Base-by-base conservation (phyloP, 1,140 invertebrate genomes). In the Metaphire vulgaris region DNA sequence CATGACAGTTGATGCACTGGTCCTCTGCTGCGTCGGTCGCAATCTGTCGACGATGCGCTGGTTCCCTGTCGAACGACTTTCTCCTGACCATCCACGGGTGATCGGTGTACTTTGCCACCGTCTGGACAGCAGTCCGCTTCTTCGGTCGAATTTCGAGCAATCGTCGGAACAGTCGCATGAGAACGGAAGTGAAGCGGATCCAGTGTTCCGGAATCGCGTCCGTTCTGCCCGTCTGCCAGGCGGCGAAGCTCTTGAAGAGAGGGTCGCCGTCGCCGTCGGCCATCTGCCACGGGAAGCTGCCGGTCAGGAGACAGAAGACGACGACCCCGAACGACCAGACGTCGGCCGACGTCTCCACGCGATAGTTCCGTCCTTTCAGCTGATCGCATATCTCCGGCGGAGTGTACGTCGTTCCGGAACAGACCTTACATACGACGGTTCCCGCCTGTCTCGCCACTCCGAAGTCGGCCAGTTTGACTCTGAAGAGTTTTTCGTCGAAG, bases 261-360 rank as follows among this genome's bases (percentile, higher is more conserved):
- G 72, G 72, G 34, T 73, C 72, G 0, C 14, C 41, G 72, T 73
- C 41, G 33, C 33, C 0, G 6, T 73, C 72, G 34, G 72, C 72
- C 41, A 56, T 31, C 34, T 73, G 72, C 72, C 72, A 73, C 2
- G 72, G 72, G 33, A 73, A 73, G 33, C 72, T 73, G n/a, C 72
- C 72, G 29, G 72, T 73, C 30, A 73, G 32, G 72, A 73, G 72
- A 28, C 72, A 73, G 33, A 73, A 73, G 21, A 73, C 31, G 1
- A 73, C 33, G n/a, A 73, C 72, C 34, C 72, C 72, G 16, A 64
- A 28, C 26, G 72, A 73, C 72, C 72, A 73, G 28, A 73, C 72
- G 26, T 73, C 72, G 33, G 72, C 72, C 29, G 31, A 33, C 41
- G 26, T 73, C 26, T 56, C 33, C n/a, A 73, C 72, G n/a, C 41